Evolutionary conservation across 1,140 invertebrate genomes (phyloP).

Genomic region (Sminthurinus signatus): DNA sequence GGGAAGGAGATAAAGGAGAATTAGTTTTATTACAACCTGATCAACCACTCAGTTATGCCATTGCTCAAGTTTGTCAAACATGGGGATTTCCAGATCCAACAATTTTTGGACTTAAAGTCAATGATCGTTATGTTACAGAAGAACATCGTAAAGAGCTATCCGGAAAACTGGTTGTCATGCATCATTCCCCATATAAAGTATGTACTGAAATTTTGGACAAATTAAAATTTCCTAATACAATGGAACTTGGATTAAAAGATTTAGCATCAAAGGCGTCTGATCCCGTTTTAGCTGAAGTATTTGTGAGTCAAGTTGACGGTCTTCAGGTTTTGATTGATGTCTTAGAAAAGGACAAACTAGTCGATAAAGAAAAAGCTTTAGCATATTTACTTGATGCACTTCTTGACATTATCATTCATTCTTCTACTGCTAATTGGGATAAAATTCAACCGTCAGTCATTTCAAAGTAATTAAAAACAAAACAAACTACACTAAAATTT

Average conservation of each 20-base stretch:
- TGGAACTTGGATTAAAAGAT: constrained; percentile 24
- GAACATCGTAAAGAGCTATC: constrained; percentile 26
- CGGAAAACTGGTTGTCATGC: constrained; percentile 34
- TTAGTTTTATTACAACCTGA: constrained; percentile 20
- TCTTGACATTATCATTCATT: constrained; percentile 31
- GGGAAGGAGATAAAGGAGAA: constrained; percentile 29
- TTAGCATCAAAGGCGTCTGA: constrained; percentile 26
- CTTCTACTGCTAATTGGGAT: constrained; percentile 31
- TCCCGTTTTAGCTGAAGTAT: constrained; percentile 29
- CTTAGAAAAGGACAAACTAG: constrained; percentile 32
- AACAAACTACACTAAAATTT: no score
- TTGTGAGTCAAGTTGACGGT: constrained; percentile 24
- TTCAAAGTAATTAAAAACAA: constrained; percentile 36
- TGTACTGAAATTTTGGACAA: constrained; percentile 31
- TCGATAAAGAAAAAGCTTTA: constrained; percentile 20
- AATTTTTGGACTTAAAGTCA: constrained; percentile 30
- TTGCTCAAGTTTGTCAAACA: constrained; percentile 20
- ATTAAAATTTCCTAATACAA: constrained; percentile 19
- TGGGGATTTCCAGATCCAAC: constrained; percentile 35
- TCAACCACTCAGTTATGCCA: constrained; percentile 22
- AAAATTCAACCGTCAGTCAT: constrained; percentile 28
- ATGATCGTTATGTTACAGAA: constrained; percentile 35
- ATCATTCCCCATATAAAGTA: constrained; percentile 27
- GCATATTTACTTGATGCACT: constrained; percentile 26
- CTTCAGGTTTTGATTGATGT: constrained; percentile 27